Conservation (phyloP, 2,113 vertebrate species). For the Phylloscopus whistleri region DNA sequence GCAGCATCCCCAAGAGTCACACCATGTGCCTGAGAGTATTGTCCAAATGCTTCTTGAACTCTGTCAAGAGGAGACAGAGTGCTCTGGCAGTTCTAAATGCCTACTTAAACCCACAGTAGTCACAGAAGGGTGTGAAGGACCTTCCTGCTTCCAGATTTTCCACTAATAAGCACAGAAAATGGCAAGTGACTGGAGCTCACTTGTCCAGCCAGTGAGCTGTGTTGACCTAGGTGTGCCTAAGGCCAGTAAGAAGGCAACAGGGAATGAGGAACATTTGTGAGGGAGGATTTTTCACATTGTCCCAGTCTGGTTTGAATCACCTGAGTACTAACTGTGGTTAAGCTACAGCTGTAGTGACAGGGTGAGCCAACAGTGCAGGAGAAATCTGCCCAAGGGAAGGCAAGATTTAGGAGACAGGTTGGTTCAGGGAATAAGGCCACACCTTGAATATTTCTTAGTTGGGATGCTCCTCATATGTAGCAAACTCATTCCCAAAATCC, state of each 20-base stretch:
- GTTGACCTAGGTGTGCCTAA: not conserved
- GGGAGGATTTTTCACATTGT: not conserved
- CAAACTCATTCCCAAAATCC: not conserved
- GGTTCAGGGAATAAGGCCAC: not conserved
- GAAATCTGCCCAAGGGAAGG: not conserved
- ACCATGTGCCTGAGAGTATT: rapidly evolving
- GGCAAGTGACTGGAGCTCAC: not conserved
- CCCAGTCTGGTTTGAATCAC: not conserved
- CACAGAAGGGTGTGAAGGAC: not conserved
- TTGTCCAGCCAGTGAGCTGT: not conserved
- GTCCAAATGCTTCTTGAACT: not conserved
- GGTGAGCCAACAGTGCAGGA: not conserved
- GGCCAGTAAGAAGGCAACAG: not conserved
- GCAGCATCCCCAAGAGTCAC: not conserved
- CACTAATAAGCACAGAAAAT: not conserved
- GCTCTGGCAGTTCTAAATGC: not conserved
- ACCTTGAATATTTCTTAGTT: not conserved
- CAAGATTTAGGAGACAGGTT: not conserved
- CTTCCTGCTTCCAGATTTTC: not conserved
- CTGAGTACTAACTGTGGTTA: not conserved
- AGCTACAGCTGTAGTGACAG: not conserved
- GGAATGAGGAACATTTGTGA: not conserved
- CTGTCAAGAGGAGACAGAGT: not conserved
- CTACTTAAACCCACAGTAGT: not conserved
- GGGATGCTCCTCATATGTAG: not conserved